Conservation (phyloP, 2,888 invertebrate species). For the Petrolisthes cinctipes region DNA sequence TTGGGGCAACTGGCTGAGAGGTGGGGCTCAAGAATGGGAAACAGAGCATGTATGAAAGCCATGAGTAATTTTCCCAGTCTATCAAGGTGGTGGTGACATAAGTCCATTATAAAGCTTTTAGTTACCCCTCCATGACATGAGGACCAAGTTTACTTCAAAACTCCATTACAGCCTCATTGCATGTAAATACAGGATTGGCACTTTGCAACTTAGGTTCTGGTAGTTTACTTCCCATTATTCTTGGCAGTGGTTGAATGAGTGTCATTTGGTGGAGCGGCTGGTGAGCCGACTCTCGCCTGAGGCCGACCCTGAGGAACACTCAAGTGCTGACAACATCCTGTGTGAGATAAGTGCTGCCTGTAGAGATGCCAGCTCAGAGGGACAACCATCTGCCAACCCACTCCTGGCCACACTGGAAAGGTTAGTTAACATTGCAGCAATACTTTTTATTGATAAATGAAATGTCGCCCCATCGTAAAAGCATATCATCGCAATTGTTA, state of each 20-base stretch:
- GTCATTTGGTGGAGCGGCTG: constrained; percentile 86
- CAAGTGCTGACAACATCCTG: constrained; percentile 65
- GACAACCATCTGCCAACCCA: constrained; percentile 76
- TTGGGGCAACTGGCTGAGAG: too few relatives aligned
- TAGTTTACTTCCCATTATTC: not conserved
- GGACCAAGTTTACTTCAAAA: too few relatives aligned
- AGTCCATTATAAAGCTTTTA: too few relatives aligned
- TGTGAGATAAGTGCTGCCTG: constrained; percentile 63
- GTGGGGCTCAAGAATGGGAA: too few relatives aligned
- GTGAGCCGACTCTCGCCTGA: constrained; percentile 70
- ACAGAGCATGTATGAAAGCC: too few relatives aligned
- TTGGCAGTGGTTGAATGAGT: constrained; percentile 89
- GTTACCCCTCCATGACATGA: too few relatives aligned
- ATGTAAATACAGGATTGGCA: not conserved
- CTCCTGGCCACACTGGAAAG: constrained; percentile 81
- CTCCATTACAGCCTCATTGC: not conserved
- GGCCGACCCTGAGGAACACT: constrained; percentile 64
- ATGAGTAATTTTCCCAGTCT: too few relatives aligned
- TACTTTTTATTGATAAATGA: too few relatives aligned
- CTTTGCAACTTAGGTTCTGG: not conserved
- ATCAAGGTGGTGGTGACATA: too few relatives aligned
- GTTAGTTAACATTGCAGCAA: constrained; percentile 71
- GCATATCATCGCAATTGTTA: too few relatives aligned
- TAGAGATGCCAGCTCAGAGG: constrained; percentile 33
- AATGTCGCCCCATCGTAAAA: too few relatives aligned